Conservation (phyloP, 35 echinoderm and acorn worm species). For the Eucidaris tribuloides region DNA sequence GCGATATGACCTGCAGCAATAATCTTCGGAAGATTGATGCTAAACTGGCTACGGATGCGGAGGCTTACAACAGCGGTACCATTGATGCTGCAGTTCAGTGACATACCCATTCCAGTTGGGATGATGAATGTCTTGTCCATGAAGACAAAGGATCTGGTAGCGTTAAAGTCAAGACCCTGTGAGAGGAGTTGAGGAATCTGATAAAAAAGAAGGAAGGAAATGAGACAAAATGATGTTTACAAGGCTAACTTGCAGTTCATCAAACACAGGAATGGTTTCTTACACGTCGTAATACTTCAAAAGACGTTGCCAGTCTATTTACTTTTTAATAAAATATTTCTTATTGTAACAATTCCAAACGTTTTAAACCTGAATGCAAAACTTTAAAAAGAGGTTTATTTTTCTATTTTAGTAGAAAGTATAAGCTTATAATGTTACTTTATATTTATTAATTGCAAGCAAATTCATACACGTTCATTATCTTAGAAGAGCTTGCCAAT, state of each 20-base stretch:
- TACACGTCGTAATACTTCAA: background rate
- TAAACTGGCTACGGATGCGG: slow-evolving; percentile 55
- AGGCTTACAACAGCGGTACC: slow-evolving; percentile 75
- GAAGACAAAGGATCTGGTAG: slow-evolving; percentile 75
- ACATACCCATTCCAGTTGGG: slow-evolving; percentile 92
- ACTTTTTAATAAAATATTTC: background rate
- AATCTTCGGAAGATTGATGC: slow-evolving; percentile 46
- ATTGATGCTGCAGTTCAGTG: slow-evolving; percentile 83
- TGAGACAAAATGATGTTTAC: background rate
- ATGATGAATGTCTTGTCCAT: slow-evolving; percentile 74
- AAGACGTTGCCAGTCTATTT: background rate
- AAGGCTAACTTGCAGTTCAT: background rate
- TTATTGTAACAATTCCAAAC: background rate
- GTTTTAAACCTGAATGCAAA: background rate
- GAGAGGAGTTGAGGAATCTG: slow-evolving; percentile 21
- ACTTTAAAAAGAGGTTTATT: too few relatives aligned
- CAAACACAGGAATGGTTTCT: too few relatives aligned
- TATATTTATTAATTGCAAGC: too few relatives aligned
- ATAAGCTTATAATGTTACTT: too few relatives aligned
- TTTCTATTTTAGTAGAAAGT: too few relatives aligned
- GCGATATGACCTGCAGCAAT: slow-evolving; percentile 62
- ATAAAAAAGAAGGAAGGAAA: background rate
- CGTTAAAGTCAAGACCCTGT: slow-evolving; percentile 77
- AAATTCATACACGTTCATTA: too few relatives aligned
- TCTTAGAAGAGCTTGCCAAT: too few relatives aligned